Base-by-base conservation (phyloP, 1,140 invertebrate genomes). In the Papilio machaon region DNA sequence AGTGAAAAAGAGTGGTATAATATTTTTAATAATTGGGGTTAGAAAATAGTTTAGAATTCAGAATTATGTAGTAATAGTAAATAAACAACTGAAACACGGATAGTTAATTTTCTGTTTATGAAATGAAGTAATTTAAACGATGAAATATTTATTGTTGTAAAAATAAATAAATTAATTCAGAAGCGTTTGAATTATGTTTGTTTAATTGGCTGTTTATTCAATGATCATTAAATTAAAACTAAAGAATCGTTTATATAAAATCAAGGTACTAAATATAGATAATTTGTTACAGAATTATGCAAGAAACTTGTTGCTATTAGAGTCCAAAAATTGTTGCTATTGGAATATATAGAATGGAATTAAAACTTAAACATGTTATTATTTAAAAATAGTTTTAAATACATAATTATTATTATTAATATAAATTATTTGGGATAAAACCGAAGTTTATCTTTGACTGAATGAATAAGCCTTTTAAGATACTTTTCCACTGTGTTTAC, bases 191-290 rank as follows among this genome's bases (percentile, higher is more conserved):
- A 23, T 60, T 60, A 60, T 60, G 58, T 19, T 23, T 60, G n/a
- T 60, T 60, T 60, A 60, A 60, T 60, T 60, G 58, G n/a, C 15
- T 60, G 58, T 60, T 60, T 60, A 60, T 60, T 60, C n/a, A 60
- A 60, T 60, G 58, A 60, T 23, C 17, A 60, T 60, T 19, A 60
- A 60, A 60, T 60, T 43, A 60, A 60, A 60, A 60, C 54, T 9
- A 60, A 60, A 60, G n/a, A 60, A 60, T 23, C 0, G 58, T 19
- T 60, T 60, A 19, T 60, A 60, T 58, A n/a, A 58, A 19, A 58
- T 60, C 58, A 60, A 60, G 58, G 58, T 19, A 23, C 9, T 60
- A 60, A 60, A 60, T 23, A 60, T 10, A 23, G n/a, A 10, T 60
- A 60, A 60, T 60, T 23, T 60, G 58, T 60, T 60, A 23, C 6